Evolutionary conservation across 2,888 invertebrate genomes (phyloP).

Genomic region (Itoplectis maculator): DNA sequence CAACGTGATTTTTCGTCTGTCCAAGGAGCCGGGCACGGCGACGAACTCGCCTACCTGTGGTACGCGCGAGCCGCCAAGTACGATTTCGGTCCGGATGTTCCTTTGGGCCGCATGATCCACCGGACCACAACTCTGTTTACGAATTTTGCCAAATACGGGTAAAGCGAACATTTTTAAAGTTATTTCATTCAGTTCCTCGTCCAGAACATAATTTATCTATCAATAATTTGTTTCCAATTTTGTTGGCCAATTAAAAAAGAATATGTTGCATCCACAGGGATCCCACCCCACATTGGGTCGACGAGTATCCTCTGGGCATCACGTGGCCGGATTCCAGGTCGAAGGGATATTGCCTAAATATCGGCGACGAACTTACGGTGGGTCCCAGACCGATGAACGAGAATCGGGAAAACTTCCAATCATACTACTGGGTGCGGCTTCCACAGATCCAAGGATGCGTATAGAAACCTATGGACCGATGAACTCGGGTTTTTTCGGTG

Average conservation of each 20-base stretch:
- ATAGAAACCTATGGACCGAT: not conserved
- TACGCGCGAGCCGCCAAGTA: constrained; percentile 68
- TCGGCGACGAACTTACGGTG: constrained; percentile 54
- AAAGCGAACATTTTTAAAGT: not conserved
- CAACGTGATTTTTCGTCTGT: constrained; percentile 70
- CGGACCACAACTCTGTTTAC: constrained; percentile 87
- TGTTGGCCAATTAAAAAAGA: no score
- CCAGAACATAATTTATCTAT: no score
- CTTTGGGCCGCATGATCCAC: constrained; percentile 82
- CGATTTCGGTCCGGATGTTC: constrained; percentile 73
- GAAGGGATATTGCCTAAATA: constrained; percentile 58
- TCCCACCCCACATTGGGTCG: constrained; percentile 65
- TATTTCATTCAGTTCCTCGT: no score
- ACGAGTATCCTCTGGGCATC: constrained; percentile 50
- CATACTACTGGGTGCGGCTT: not conserved
- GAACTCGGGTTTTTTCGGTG: not conserved
- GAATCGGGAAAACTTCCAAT: not conserved
- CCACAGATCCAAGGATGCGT: not conserved
- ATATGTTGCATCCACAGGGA: no score
- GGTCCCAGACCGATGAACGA: constrained; percentile 1
- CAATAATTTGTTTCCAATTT: no score
- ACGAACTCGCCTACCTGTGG: constrained; percentile 12
- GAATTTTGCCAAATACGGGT: constrained; percentile 86
- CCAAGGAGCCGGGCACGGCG: constrained; percentile 25
- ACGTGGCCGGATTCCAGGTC: constrained; percentile 61